phyloP scores from a whole-genome alignment of 1,140 invertebrate genomes.

The Cephus cinctus region DNA sequence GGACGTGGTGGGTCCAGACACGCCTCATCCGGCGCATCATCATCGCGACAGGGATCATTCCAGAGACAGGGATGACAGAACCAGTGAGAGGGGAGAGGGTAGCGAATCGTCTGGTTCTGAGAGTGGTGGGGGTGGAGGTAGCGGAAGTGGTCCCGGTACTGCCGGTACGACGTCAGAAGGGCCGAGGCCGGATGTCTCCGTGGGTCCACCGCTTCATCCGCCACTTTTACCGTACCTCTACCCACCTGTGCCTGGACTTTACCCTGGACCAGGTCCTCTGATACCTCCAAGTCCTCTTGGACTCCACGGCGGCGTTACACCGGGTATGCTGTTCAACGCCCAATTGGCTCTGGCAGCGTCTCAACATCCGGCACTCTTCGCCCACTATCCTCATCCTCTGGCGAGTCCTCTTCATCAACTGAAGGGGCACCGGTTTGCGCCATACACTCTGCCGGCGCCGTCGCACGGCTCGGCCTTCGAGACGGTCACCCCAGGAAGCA shows the following conservation, averaged over 20 bases:
- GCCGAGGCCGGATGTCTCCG: constrained; percentile 80
- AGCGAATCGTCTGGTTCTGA: constrained; percentile 55
- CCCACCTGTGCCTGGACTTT: constrained; percentile 73
- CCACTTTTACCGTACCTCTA: constrained; percentile 86
- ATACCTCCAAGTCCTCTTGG: constrained; percentile 67
- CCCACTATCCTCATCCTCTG: constrained; percentile 63
- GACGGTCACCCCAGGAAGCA: constrained; percentile 73
- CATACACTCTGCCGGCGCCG: constrained; percentile 75
- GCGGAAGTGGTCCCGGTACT: constrained; percentile 55
- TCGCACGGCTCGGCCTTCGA: constrained; percentile 78
- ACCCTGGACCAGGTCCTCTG: constrained; percentile 68
- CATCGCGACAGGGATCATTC: constrained; percentile 51
- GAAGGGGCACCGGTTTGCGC: constrained; percentile 75
- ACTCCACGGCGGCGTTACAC: constrained; percentile 65
- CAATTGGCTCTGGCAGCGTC: constrained; percentile 76
- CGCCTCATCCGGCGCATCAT: constrained; percentile 65
- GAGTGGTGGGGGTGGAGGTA: constrained; percentile 49
- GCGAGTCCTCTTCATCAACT: constrained; percentile 56
- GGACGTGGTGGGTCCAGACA: constrained; percentile 84
- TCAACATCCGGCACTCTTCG: constrained; percentile 73
- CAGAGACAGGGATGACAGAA: constrained; percentile 47
- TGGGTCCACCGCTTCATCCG: constrained; percentile 84
- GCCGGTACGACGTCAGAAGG: constrained; percentile 60
- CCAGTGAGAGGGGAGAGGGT: constrained; percentile 52
- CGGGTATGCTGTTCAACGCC: constrained; percentile 79